Evolutionary conservation across 2,797 vertebrate genomes (phyloP).

Genomic region (Champsocephalus esox): DNA sequence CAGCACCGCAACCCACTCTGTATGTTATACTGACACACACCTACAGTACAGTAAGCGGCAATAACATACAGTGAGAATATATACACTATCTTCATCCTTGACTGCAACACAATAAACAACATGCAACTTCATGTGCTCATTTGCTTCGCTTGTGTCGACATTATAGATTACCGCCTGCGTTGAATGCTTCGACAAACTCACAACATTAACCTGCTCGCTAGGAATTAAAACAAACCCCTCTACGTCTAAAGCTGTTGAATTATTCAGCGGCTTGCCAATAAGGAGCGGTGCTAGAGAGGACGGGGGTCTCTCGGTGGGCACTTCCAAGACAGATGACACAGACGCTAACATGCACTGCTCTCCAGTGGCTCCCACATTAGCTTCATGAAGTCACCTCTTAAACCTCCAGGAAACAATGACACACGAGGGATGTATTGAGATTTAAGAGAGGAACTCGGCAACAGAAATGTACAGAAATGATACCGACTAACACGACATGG

Average conservation of each 20-base stretch:
- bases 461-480: constrained; percentile 46
- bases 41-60: constrained; percentile 1
- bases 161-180: constrained; percentile 62
- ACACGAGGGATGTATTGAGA: constrained; percentile 30
- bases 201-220: constrained; percentile 70
- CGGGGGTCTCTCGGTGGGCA: constrained; percentile 65
- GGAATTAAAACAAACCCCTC: constrained; percentile 78
- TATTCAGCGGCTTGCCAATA: constrained; percentile 72
- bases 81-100: constrained; percentile 22
- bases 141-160: constrained; percentile 42
- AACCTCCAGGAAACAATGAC: constrained; percentile 41
- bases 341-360: constrained; percentile 47
- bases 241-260: constrained; percentile 75
- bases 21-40: constrained; percentile 14
- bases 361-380: constrained; percentile 45
- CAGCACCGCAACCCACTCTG: constrained; percentile 27
- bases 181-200: constrained; percentile 67
- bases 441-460: constrained; percentile 24
- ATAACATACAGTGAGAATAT: not conserved
- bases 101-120: constrained; percentile 40
- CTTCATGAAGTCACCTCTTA: constrained; percentile 49
- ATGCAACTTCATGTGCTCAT: constrained; percentile 30
- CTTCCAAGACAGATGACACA: constrained; percentile 66
- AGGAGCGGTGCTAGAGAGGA: constrained; percentile 47
- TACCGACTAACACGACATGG: constrained; percentile 28